Evolutionary conservation across 2,797 vertebrate genomes (phyloP), one percentile per base, ranked within the genome.

Genomic region (Smutsia temminckii): DNA sequence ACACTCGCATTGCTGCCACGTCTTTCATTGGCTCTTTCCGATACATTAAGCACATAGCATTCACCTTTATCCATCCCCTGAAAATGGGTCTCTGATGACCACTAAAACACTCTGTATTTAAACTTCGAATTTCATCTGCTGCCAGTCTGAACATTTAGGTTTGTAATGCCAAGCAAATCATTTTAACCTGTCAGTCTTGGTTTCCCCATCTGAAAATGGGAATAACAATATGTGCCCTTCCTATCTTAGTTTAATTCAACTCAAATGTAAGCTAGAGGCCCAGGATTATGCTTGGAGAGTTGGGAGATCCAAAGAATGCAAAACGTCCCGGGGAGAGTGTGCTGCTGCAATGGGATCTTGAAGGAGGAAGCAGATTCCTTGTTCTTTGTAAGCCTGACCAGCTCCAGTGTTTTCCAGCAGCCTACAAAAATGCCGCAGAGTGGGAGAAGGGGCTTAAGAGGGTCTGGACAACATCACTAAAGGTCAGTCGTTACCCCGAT

Each of bases 401-500:
- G 85, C 59, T 83, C 75, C 51, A 77, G 72, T 71, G 80, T 80
- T 87, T 72, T 37, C 78, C 90, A 91, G 89, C 72, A 81, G 66
- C 81, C 49, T 78, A 9, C 61, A 95, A 89, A 85, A 89, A 69
- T 55, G 77, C 59, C 61, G 80, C 25, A 2, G 85, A 87, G 79
- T 63, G 17, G 25, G 68, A 71, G 46, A 86, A 46, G n/a, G 27
- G 78, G 37, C 68, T 59, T 17, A 40, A 75, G 77, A 69, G 74
- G 51, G 69, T 89, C 97, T 97, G 96, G 96, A 97, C 80, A 97
- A 2, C 7, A 64, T 97, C 95, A 95, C 13, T 11, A 2, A 89
- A 74, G 68, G 74, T 34, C 80, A 84, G 64, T 78, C 40, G 23
- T 80, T 55, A 87, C 55, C 85, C 63, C 37, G 37, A 87, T 80